Base-by-base conservation (phyloP, 2,888 invertebrate species). In the Doris montereyensis region DNA sequence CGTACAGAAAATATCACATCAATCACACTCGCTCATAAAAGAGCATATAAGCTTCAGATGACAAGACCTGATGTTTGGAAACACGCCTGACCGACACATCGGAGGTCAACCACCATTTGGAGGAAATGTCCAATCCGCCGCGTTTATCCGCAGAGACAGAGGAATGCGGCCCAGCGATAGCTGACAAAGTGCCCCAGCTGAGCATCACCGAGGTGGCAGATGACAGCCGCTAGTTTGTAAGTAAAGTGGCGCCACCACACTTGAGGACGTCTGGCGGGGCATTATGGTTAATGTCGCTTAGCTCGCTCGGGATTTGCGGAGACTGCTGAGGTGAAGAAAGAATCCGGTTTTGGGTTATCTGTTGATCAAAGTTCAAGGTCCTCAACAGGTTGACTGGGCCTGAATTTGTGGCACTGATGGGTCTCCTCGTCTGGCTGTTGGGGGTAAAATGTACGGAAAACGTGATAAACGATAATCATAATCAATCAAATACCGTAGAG, bases 171-270 rank as follows among this genome's bases (percentile, higher is more conserved):
- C 41, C 97, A 93, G 81, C 98, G 93, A 92, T 97, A 98, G 68
- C 97, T 97, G 81, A 97, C 95, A 93, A 97, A 98, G 93, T 98
- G 98, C 0, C 98, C 98, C 70, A 96, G 95, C 89, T 95, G 94
- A 10, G 96, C 96, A 71, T 96, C 95, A 1, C 98, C 98, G 83
- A 95, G 94, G 92, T 98, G 98, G 83, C 96, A 97, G 70, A 97
- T 95, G 5, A 97, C 97, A 1, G 96, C 95, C 80, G 94, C 93
- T 82, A 98, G 93, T 82, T 94, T 94, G 93, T 97, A 98, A 60
- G 93, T 92, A 85, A 94, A 93, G 82, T 28, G n/a, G 24, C 24
- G 21, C 26, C 24, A 28, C 70, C 70, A 1, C 17, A 8, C 24
- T 34, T 81, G 41, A 74, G 76, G 62, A 57, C 71, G 70, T 79